Conservation (phyloP, 1,140 invertebrate species). For the Brachionus manjavacas region DNA sequence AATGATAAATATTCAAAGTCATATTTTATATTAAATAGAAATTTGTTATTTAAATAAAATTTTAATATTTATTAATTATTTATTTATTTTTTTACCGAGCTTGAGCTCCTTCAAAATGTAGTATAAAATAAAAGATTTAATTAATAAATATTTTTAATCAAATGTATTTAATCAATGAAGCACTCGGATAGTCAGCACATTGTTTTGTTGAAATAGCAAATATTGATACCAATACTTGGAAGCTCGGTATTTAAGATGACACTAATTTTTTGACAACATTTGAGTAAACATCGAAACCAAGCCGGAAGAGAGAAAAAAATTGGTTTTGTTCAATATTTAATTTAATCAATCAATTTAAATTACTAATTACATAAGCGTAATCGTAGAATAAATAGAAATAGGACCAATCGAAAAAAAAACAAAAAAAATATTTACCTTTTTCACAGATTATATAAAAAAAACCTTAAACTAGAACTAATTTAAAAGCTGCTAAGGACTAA, state of each 20-base stretch:
- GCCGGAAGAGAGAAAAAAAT: background rate
- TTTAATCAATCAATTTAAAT: background rate
- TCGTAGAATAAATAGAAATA: background rate
- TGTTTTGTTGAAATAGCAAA: background rate
- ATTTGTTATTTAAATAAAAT: too few species aligned
- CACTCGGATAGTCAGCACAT: background rate
- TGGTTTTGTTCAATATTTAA: conserved; percentile 5
- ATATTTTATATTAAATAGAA: too few species aligned
- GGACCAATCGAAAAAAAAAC: background rate
- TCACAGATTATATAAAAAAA: background rate
- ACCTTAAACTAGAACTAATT: background rate
- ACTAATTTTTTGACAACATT: background rate
- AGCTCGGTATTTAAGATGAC: background rate
- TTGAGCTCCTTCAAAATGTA: background rate
- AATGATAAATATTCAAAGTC: too few species aligned
- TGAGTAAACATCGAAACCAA: background rate
- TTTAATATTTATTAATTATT: too few species aligned
- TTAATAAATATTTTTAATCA: background rate
- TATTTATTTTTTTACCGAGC: too few species aligned
- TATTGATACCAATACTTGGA: background rate
- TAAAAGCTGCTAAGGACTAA: background rate
- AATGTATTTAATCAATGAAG: too few species aligned
- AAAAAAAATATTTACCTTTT: background rate
- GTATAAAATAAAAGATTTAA: background rate
- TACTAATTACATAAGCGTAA: background rate